phyloP scores from a whole-genome alignment of 2,888 invertebrate genomes.

The Rotaria socialis region DNA sequence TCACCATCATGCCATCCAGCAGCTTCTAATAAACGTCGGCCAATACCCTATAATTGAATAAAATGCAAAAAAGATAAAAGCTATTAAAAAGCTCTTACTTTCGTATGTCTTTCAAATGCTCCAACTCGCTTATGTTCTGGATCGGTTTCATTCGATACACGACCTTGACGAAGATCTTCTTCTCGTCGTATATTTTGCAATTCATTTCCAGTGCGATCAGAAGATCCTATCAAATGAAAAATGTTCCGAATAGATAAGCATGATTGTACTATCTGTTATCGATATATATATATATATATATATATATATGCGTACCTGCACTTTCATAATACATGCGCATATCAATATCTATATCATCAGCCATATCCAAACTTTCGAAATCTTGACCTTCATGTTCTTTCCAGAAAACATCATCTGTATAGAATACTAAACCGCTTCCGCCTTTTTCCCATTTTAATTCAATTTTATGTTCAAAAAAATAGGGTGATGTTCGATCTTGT shows the following conservation, averaged over 20 bases:
- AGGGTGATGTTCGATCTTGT: conserved; percentile 55
- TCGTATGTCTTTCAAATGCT: conserved; percentile 61
- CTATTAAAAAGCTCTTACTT: conserved; percentile 49
- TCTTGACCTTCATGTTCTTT: conserved; percentile 50
- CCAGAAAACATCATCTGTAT: conserved; percentile 55
- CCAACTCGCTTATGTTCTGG: conserved; percentile 51
- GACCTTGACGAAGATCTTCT: conserved; percentile 50
- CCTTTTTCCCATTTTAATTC: conserved; percentile 65
- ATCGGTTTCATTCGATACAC: conserved; percentile 50
- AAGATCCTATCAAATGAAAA: conserved; percentile 56
- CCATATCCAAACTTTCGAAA: conserved; percentile 62
- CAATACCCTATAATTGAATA: conserved; percentile 55
- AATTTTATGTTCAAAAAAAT: conserved; percentile 54
- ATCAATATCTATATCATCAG: conserved; percentile 65
- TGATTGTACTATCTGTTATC: too few species aligned
- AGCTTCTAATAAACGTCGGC: conserved; percentile 60
- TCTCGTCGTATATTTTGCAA: conserved; percentile 52
- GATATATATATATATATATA: too few species aligned
- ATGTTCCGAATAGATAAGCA: background rate
- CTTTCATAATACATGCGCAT: conserved; percentile 62
- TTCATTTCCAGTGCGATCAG: conserved; percentile 60
- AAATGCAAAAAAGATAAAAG: background rate
- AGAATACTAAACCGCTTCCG: conserved; percentile 64
- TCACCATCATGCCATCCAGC: conserved; percentile 63
- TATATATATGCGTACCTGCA: conserved; percentile 11